Evolutionary conservation across 2,888 invertebrate species (phyloP).

Genomic region (Drosophila merina): DNA sequence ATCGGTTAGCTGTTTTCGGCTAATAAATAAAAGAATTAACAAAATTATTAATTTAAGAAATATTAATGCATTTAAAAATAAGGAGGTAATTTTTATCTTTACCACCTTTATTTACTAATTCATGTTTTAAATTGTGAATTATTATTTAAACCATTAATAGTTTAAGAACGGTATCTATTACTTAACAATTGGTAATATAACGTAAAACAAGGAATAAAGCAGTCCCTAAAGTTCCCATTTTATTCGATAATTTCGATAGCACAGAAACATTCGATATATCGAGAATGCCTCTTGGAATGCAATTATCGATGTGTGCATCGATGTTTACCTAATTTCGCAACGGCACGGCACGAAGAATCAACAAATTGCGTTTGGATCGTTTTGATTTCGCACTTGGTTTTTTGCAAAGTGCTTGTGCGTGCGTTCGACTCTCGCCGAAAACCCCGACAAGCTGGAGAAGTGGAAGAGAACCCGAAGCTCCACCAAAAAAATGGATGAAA

Average conservation of each 20-base stretch:
- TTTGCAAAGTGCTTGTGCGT: not conserved
- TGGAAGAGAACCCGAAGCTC: conserved; percentile 83
- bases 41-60: not conserved
- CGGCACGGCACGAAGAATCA: not conserved
- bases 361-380: conserved; percentile 1
- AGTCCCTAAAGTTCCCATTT: too few species aligned
- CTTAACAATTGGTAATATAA: too few species aligned
- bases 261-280: too few species aligned
- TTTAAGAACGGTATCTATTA: too few species aligned
- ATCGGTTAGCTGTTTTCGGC: not conserved
- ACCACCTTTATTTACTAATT: too few species aligned
- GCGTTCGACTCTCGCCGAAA: conserved; percentile 3
- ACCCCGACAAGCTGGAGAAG: conserved; percentile 79
- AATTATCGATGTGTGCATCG: conserved; percentile 1
- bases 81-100: too few species aligned
- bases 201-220: too few species aligned
- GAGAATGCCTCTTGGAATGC: not conserved
- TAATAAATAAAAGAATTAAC: not conserved
- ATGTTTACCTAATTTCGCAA: conserved; percentile 5
- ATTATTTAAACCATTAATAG: too few species aligned
- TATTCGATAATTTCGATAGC: too few species aligned
- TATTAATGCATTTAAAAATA: too few species aligned
- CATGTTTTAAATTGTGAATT: too few species aligned
- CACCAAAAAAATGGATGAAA: conserved; percentile 79
- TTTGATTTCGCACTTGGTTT: not conserved